Conservation (phyloP, 1,140 invertebrate species). For the Teleogryllus occipitalis region DNA sequence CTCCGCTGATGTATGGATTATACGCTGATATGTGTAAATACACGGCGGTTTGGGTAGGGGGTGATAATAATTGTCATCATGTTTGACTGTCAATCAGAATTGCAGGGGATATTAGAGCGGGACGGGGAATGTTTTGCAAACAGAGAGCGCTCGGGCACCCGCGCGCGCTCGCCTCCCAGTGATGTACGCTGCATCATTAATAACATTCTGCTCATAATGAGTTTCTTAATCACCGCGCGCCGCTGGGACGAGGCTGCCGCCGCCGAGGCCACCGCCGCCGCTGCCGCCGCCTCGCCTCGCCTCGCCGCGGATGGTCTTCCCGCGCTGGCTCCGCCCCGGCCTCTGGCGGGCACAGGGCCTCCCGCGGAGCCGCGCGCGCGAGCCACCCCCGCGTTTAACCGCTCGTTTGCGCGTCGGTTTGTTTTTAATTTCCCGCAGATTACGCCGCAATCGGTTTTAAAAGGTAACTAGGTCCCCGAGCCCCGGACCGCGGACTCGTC, state of each 20-base stretch:
- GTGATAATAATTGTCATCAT: slow-evolving; percentile 24
- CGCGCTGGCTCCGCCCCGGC: too few relatives aligned
- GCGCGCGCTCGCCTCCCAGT: not conserved
- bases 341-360: not conserved
- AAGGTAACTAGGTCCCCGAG: not conserved
- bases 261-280: too few relatives aligned
- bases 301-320: not conserved
- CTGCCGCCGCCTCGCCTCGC: not conserved
- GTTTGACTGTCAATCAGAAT: slow-evolving; percentile 22
- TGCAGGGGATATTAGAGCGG: slow-evolving; percentile 7
- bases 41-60: slow-evolving; percentile 12
- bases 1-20: slow-evolving; percentile 20
- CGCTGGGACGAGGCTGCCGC: too few relatives aligned
- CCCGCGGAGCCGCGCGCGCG: too few relatives aligned
- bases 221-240: not conserved
- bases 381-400: not conserved
- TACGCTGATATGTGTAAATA: slow-evolving; percentile 24
- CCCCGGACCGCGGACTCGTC: not conserved
- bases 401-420: not conserved
- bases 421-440: not conserved
- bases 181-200: slow-evolving; percentile 4
- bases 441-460: not conserved
- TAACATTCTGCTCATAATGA: slow-evolving; percentile 5
- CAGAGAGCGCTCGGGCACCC: not conserved
- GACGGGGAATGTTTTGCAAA: slow-evolving; percentile 7